These are phyloP conservation scores for Ecdyonurus torrentis DNA, from an alignment of 2,888 invertebrate species.

Conservation along the genomic window DNA sequence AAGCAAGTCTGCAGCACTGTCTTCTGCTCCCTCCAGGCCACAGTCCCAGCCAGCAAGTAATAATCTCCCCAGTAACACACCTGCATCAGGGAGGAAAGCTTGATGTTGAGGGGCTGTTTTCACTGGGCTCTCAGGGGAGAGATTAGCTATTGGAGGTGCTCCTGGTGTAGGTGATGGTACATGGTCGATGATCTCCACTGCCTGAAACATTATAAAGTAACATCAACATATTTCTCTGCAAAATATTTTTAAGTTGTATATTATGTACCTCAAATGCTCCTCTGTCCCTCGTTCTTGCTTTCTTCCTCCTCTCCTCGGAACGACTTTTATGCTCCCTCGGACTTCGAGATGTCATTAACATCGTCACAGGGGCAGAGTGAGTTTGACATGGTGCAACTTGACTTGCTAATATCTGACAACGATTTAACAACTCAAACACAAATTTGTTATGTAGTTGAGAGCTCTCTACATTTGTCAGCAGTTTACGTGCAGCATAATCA, in stretches of 20 bases:
- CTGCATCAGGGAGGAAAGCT: slow-evolving; percentile 51
- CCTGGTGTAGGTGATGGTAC: background rate
- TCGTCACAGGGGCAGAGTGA: background rate
- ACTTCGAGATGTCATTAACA: background rate
- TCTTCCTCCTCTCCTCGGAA: background rate
- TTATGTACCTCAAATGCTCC: background rate
- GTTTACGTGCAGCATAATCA: background rate
- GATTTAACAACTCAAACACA: background rate
- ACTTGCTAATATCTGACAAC: background rate
- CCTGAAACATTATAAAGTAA: background rate
- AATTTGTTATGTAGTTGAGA: background rate
- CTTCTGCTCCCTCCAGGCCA: slow-evolving; percentile 66
- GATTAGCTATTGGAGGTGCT: background rate
- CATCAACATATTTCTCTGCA: too few relatives aligned
- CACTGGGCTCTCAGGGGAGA: too few relatives aligned
- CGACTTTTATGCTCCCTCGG: background rate
- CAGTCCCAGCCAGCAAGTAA: slow-evolving; percentile 80
- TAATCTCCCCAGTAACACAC: slow-evolving; percentile 65
- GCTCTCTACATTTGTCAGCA: background rate
- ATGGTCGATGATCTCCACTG: background rate
- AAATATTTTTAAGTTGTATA: too few relatives aligned
- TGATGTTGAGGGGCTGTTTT: background rate
- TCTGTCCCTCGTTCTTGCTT: background rate
- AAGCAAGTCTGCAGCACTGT: slow-evolving; percentile 65
- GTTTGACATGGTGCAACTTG: background rate